Conservation (phyloP, 2,113 vertebrate species). For the Gulo gulo region DNA sequence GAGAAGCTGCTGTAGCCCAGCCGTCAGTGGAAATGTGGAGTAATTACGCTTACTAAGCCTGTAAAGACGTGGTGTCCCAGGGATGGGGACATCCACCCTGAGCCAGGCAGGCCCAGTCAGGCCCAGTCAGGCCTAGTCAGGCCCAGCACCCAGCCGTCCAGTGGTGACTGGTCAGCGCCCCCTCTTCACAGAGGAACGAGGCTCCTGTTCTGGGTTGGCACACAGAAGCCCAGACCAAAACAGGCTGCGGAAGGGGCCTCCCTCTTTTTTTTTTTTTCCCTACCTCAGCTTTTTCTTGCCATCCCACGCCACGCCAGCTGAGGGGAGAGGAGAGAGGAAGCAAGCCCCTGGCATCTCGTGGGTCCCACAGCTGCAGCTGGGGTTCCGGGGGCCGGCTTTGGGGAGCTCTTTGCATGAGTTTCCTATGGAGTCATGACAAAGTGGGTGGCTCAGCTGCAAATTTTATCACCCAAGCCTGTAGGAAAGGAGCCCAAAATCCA, state of each 20-base stretch:
- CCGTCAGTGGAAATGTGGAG: slow-evolving; percentile 77
- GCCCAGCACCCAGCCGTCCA: slow-evolving; percentile 48
- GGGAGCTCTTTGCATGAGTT: neutral
- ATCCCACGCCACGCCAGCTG: neutral
- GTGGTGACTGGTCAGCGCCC: slow-evolving; percentile 70
- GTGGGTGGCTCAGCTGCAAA: neutral
- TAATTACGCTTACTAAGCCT: slow-evolving; percentile 78
- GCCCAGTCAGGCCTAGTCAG: neutral
- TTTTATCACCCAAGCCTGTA: neutral
- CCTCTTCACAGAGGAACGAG: slow-evolving; percentile 69
- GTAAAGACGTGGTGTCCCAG: slow-evolving; percentile 72
- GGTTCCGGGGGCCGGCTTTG: neutral
- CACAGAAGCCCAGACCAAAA: slow-evolving; percentile 46
- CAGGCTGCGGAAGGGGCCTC: slow-evolving; percentile 49
- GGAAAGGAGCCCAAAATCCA: too few species aligned
- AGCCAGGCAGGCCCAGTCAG: slow-evolving; percentile 27
- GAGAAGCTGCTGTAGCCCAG: slow-evolving; percentile 70
- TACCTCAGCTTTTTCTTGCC: slow-evolving; percentile 47
- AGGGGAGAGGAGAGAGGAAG: neutral
- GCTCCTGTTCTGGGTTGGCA: slow-evolving; percentile 58
- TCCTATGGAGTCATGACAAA: neutral
- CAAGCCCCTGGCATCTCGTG: neutral
- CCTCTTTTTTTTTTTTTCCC: slow-evolving; percentile 46
- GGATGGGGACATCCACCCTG: slow-evolving; percentile 73
- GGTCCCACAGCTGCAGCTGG: neutral